Percentiles rank a stretch among this genome's conserved stretches.
These are phyloP conservation scores for Amyelois transitella DNA, from an alignment of 1,140 invertebrate species.

Conservation along the genomic window DNA sequence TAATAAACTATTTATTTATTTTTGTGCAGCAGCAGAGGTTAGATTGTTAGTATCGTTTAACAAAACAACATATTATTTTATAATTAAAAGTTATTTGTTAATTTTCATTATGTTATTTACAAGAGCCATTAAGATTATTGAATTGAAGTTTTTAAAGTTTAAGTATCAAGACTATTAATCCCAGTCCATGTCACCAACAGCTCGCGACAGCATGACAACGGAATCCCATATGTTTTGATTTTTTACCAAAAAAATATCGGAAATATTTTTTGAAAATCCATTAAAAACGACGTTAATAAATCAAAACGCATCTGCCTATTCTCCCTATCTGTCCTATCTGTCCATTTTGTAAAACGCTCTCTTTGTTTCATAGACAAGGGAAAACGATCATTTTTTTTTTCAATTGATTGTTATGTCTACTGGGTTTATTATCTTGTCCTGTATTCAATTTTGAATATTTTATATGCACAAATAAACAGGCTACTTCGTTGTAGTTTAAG, in stretches of 20 bases:
- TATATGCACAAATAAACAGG: too few relatives aligned
- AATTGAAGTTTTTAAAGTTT: background rate
- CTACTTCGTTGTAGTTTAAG: too few relatives aligned
- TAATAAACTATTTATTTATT: too few relatives aligned
- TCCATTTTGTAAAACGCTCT: slow-evolving; percentile 18
- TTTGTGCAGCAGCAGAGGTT: too few relatives aligned
- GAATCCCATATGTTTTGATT: slow-evolving; percentile 34
- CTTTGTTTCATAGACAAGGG: background rate
- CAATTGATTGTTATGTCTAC: slow-evolving; percentile 2
- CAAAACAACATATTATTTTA: too few relatives aligned
- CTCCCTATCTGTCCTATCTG: too few relatives aligned
- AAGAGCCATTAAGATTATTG: too few relatives aligned
- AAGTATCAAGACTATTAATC: slow-evolving; percentile 21
- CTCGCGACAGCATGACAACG: slow-evolving; percentile 21
- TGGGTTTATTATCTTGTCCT: background rate
- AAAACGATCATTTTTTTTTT: slow-evolving; percentile 11
- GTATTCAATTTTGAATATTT: background rate
- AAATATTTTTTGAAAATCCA: slow-evolving; percentile 42
- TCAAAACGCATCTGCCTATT: slow-evolving; percentile 33
- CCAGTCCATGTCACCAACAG: slow-evolving; percentile 9
- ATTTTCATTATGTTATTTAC: too few relatives aligned
- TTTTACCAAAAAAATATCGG: slow-evolving; percentile 31
- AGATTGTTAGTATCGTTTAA: too few relatives aligned
- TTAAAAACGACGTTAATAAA: slow-evolving; percentile 39
- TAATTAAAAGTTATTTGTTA: too few relatives aligned